Percentiles rank a stretch among this genome's conserved stretches.
Conservation (phyloP, 2,888 invertebrate species). For the Drosophila prolongata region DNA sequence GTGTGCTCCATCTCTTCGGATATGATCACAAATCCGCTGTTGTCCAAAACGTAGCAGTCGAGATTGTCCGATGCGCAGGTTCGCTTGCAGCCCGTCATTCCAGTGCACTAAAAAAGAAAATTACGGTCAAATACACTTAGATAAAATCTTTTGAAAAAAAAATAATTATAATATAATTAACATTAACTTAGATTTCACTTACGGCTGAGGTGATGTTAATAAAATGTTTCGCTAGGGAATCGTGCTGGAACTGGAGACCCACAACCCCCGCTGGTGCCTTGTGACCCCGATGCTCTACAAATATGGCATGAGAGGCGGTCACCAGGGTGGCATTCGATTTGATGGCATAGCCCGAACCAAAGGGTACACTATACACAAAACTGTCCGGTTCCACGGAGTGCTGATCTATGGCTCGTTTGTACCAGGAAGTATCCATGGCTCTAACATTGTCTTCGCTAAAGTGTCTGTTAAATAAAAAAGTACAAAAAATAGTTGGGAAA, state of each 20-base stretch:
- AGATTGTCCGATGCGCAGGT: conserved; percentile 94
- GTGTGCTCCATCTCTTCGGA: conserved; percentile 94
- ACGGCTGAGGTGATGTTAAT: conserved; percentile 95
- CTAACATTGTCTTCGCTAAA: conserved; percentile 92
- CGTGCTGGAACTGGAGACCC: conserved; percentile 94
- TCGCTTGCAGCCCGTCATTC: conserved; percentile 90
- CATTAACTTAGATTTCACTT: conserved; percentile 70
- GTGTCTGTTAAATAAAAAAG: conserved; percentile 86
- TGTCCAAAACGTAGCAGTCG: conserved; percentile 96
- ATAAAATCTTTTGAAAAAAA: no score
- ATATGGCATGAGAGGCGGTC: conserved; percentile 96
- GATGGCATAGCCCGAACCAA: conserved; percentile 84
- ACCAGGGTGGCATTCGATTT: conserved; percentile 88
- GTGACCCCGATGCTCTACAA: conserved; percentile 92
- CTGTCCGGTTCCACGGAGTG: conserved; percentile 94
- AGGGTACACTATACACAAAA: conserved; percentile 92
- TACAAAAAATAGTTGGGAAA: no score
- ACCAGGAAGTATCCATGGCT: conserved; percentile 96
- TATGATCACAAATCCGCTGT: conserved; percentile 96
- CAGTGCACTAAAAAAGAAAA: conserved; percentile 86
- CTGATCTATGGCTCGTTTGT: conserved; percentile 95
- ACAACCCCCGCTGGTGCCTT: conserved; percentile 95
- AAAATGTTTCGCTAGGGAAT: conserved; percentile 92
- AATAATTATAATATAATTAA: no score
- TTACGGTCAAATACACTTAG: no score